Percentiles rank a stretch among this genome's conserved stretches.
These are phyloP conservation scores for Oreamnos americanus DNA, from an alignment of 2,113 vertebrate genomes.

Conservation along the genomic window DNA sequence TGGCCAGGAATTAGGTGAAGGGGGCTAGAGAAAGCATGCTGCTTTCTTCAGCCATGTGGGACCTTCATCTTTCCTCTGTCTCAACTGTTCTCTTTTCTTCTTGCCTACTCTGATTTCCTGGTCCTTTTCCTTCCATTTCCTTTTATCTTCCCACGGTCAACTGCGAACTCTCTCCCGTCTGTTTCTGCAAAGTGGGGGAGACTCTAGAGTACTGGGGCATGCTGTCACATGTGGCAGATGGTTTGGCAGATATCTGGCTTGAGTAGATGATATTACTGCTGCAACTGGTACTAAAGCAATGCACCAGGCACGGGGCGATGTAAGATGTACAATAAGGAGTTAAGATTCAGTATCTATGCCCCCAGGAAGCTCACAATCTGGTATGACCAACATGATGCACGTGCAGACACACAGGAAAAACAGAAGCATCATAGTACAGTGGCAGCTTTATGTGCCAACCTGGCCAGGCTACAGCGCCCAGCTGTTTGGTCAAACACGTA, in stretches of 20 bases:
- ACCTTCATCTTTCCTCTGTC: neutral
- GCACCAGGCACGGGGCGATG: neutral
- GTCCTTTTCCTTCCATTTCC: neutral
- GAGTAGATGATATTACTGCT: neutral
- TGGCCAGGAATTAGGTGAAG: neutral
- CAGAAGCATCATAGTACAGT: neutral
- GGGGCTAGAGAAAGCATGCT: fast-evolving
- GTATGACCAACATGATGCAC: neutral
- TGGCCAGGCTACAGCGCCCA: neutral
- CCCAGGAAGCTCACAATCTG: neutral
- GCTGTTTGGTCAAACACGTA: neutral
- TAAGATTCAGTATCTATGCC: neutral
- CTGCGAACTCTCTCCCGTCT: neutral
- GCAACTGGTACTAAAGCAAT: neutral
- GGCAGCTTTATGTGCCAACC: neutral
- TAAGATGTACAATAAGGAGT: neutral
- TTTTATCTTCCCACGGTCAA: neutral
- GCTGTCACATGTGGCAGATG: neutral
- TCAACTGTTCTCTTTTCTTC: neutral
- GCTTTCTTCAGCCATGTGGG: neutral
- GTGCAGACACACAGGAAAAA: neutral
- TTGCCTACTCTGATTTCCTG: neutral
- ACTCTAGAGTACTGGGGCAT: neutral
- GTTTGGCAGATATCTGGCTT: neutral
- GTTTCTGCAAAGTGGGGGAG: neutral